Evolutionary conservation across 1,140 invertebrate species (phyloP).

Genomic region (Penaeus vannamei): DNA sequence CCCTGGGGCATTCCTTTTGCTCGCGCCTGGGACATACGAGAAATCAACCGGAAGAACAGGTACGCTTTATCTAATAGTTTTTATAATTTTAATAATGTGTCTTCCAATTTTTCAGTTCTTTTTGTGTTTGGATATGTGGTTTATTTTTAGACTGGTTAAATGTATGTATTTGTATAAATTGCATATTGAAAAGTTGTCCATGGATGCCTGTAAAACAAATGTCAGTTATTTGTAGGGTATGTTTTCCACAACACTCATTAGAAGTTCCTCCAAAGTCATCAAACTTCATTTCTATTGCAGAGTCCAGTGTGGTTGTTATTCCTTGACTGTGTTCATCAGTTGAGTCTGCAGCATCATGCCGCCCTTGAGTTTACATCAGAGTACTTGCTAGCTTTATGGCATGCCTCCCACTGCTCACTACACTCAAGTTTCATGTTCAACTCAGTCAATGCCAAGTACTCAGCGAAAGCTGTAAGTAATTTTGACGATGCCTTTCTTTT

Average conservation of each 20-base stretch:
- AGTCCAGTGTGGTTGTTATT: slow-evolving; percentile 91
- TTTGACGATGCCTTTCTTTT: background rate
- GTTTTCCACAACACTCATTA: background rate
- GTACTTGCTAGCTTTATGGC: slow-evolving; percentile 92
- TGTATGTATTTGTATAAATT: slow-evolving; percentile 48
- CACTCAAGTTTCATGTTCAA: slow-evolving; percentile 96
- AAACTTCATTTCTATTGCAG: slow-evolving; percentile 71
- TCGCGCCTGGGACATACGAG: slow-evolving; percentile 79
- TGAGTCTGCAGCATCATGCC: slow-evolving; percentile 87
- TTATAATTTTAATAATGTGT: background rate
- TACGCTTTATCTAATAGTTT: slow-evolving; percentile 38
- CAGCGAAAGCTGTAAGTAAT: slow-evolving; percentile 41
- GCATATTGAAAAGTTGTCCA: background rate
- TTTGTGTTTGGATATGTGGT: slow-evolving; percentile 35
- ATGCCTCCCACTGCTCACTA: slow-evolving; percentile 86
- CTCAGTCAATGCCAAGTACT: slow-evolving; percentile 71
- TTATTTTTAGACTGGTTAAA: slow-evolving; percentile 37
- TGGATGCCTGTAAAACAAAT: background rate
- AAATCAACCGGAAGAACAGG: slow-evolving; percentile 71
- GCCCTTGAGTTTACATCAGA: slow-evolving; percentile 94
- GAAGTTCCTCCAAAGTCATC: background rate
- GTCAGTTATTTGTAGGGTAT: no score
- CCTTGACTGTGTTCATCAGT: slow-evolving; percentile 94
- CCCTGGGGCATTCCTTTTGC: slow-evolving; percentile 90
- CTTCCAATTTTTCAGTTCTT: background rate